A percentile compares a stretch with the other conserved stretches of the same genome.
phyloP scores from a whole-genome alignment of 2,888 invertebrate species.

The Chrysotoxum bicinctum region DNA sequence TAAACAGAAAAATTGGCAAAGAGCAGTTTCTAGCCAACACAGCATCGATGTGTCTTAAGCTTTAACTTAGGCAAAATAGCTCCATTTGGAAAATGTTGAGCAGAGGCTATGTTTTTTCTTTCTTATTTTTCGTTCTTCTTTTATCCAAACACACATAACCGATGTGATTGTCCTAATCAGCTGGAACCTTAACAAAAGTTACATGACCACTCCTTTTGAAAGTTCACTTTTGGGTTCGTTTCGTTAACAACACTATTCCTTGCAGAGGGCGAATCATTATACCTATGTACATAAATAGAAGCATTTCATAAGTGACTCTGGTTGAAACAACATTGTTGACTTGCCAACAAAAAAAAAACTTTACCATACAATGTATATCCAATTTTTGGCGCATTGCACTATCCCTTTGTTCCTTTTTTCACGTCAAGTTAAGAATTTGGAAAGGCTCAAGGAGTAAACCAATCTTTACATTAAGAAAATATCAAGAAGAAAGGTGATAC shows the following conservation, averaged over 20 bases:
- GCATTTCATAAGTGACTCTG: not conserved
- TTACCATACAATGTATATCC: not conserved
- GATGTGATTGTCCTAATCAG: slow-evolving; percentile 46
- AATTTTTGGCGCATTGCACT: slow-evolving; percentile 49
- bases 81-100: not conserved
- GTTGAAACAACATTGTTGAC: not conserved
- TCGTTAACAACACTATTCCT: slow-evolving; percentile 7
- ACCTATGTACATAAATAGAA: not conserved
- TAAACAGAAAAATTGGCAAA: slow-evolving; percentile 71
- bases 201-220: slow-evolving; percentile 14
- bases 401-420: not conserved
- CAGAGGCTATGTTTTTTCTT: not conserved
- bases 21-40: slow-evolving; percentile 18
- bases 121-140: not conserved
- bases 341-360: slow-evolving; percentile 26
- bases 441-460: not conserved
- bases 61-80: not conserved
- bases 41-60: not conserved
- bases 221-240: not conserved
- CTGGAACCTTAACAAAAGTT: slow-evolving; percentile 56
- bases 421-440: not conserved
- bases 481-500: not conserved
- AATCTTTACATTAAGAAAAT: not conserved
- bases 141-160: not conserved
- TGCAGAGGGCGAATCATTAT: not conserved